A percentile compares a stretch with the other conserved stretches of the same genome.
Conservation (phyloP, 2,797 vertebrate genomes). For the Xenentodon cancila region DNA sequence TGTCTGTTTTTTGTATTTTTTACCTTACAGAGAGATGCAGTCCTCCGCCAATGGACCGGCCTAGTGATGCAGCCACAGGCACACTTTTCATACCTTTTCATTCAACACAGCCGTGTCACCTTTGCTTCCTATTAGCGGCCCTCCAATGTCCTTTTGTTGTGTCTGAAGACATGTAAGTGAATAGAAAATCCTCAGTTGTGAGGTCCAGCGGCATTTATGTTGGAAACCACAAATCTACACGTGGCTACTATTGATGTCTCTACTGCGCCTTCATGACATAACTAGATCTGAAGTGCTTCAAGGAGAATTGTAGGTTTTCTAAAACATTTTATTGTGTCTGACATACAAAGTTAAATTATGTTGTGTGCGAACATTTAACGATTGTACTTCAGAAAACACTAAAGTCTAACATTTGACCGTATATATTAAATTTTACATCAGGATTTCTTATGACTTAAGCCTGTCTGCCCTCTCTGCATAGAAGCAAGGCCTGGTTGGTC, state of each 20-base stretch:
- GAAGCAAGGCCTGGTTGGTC: constrained; percentile 24
- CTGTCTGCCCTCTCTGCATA: constrained; percentile 18
- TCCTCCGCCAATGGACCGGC: constrained; percentile 73
- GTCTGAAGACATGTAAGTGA: constrained; percentile 49
- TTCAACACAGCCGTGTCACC: constrained; percentile 54
- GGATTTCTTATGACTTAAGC: constrained; percentile 39
- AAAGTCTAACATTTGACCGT: constrained; percentile 29
- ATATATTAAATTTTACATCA: constrained; percentile 18
- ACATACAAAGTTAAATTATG: constrained; percentile 13
- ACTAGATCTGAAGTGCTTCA: constrained; percentile 25
- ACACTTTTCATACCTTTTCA: constrained; percentile 42
- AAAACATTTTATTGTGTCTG: constrained; percentile 25
- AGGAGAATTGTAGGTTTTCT: constrained; percentile 40
- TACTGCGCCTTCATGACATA: constrained; percentile 31
- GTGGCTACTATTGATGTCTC: constrained; percentile 29
- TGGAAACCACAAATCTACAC: constrained; percentile 35
- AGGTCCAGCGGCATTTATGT: constrained; percentile 44
- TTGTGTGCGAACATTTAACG: constrained; percentile 20
- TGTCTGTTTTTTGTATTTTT: background rate
- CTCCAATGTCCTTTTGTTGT: constrained; percentile 44
- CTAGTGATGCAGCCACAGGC: constrained; percentile 43
- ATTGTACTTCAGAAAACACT: constrained; percentile 27
- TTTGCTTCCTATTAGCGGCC: constrained; percentile 57
- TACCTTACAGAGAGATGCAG: constrained; percentile 64
- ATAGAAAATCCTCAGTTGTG: constrained; percentile 26